Percentiles rank a stretch among this genome's conserved stretches.
phyloP scores from a whole-genome alignment of 2,888 invertebrate species.

The Ectemnius cavifrons region DNA sequence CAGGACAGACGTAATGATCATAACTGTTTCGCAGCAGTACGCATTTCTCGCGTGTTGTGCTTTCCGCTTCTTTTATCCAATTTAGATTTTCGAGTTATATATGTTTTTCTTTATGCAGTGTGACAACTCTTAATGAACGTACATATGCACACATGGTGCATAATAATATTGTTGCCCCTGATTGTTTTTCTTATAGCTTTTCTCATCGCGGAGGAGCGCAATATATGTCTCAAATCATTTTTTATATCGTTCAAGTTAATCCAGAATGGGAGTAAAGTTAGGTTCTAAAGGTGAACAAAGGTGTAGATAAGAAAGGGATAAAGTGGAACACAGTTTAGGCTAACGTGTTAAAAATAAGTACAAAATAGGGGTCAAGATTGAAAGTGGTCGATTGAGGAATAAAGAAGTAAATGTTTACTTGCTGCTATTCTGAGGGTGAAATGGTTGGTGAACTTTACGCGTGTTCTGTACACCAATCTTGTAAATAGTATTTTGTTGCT shows the following conservation, averaged over 20 bases:
- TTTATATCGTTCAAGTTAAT: constrained; percentile 32
- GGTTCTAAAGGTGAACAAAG: constrained; percentile 39
- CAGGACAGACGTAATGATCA: constrained; percentile 47
- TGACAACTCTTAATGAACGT: no score
- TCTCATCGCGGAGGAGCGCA: no score
- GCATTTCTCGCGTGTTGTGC: no score
- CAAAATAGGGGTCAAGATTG: constrained; percentile 33
- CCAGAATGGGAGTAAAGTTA: constrained; percentile 15
- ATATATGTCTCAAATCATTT: not conserved
- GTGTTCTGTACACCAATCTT: constrained; percentile 48
- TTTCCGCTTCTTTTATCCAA: no score
- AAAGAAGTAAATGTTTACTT: constrained; percentile 33
- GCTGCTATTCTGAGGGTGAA: constrained; percentile 19
- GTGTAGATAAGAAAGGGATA: constrained; percentile 22
- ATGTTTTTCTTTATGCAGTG: no score
- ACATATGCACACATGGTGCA: no score
- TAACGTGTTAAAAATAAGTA: constrained; percentile 53
- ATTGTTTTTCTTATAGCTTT: no score
- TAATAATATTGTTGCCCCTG: no score
- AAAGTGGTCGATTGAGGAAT: constrained; percentile 19
- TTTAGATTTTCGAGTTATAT: no score
- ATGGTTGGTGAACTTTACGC: constrained; percentile 34
- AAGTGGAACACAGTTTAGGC: constrained; percentile 23
- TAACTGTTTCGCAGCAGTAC: constrained; percentile 38
- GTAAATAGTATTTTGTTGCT: constrained; percentile 64